These are phyloP conservation scores for Drosophila ficusphila DNA, from an alignment of 1,140 invertebrate genomes.

Conservation along the genomic window DNA sequence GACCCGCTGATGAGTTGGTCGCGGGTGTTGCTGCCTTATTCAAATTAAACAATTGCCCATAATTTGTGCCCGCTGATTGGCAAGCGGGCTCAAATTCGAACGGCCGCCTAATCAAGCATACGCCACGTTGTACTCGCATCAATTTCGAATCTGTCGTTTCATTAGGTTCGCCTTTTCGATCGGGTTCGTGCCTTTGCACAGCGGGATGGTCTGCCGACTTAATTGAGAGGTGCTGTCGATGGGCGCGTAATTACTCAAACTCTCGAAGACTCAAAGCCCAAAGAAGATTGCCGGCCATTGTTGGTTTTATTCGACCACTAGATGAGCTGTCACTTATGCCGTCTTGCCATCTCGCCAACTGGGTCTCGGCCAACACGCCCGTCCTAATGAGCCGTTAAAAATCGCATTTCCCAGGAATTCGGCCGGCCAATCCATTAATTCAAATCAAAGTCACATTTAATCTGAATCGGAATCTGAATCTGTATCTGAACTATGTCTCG, in stretches of 20 bases:
- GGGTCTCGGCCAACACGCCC: conserved; percentile 62
- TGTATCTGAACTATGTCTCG: conserved; percentile 20
- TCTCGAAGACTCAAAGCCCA: conserved; percentile 25
- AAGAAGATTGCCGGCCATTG: conserved; percentile 31
- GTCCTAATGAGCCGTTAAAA: conserved; percentile 54
- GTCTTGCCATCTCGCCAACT: conserved; percentile 54
- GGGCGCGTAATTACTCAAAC: conserved; percentile 57
- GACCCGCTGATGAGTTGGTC: conserved; percentile 27
- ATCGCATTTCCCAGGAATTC: conserved; percentile 57
- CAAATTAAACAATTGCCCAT: conserved; percentile 79
- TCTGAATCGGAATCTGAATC: conserved; percentile 45
- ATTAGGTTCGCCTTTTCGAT: conserved; percentile 5
- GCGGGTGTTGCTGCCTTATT: conserved; percentile 50
- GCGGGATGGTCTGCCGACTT: conserved; percentile 46
- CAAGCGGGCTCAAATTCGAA: conserved; percentile 52
- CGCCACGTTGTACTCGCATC: conserved; percentile 44
- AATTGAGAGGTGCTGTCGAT: conserved; percentile 64
- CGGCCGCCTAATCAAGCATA: conserved; percentile 50
- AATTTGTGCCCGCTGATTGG: conserved; percentile 72
- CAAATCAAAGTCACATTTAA: conserved; percentile 65
- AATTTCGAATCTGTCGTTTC: conserved; percentile 11
- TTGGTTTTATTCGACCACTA: conserved; percentile 22
- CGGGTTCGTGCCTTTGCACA: conserved; percentile 42
- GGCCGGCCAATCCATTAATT: conserved; percentile 53
- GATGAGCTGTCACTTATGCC: conserved; percentile 41